Conservation (phyloP, 2,797 vertebrate species). For the Spinus pinus region DNA sequence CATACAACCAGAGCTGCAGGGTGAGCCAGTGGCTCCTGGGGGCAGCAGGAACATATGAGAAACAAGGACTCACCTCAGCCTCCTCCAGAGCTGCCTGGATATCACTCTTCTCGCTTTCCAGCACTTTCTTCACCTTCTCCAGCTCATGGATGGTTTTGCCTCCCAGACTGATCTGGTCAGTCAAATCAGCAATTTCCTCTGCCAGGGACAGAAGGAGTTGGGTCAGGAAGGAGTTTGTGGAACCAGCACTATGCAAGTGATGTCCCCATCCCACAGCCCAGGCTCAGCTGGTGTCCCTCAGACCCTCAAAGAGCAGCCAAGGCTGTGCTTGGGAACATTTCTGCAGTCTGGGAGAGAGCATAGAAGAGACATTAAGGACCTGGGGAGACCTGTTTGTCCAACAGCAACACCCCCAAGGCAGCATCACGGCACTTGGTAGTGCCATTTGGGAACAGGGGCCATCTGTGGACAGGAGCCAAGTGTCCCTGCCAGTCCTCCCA, state of each 20-base stretch:
- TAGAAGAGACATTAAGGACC: background rate
- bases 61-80: slow-evolving; percentile 81
- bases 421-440: fast-evolving
- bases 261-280: background rate
- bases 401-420: background rate
- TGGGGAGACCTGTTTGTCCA: background rate
- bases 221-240: background rate
- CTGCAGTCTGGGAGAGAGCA: background rate
- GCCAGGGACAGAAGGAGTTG: background rate
- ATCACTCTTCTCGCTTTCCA: slow-evolving; percentile 89
- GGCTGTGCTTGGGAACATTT: background rate
- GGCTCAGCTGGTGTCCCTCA: background rate
- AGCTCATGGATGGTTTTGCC: slow-evolving; percentile 90
- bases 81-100: slow-evolving; percentile 92
- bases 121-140: slow-evolving; percentile 89
- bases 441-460: background rate
- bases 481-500: background rate
- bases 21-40: background rate
- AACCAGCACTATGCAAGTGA: fast-evolving
- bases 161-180: slow-evolving; percentile 88
- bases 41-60: background rate
- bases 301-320: background rate
- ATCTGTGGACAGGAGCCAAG: background rate
- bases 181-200: slow-evolving; percentile 92
- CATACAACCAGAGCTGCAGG: background rate